A percentile compares a stretch with the other conserved stretches of the same genome.
These are phyloP conservation scores for Drosophila gunungcola DNA, from an alignment of 1,140 invertebrate genomes.

Conservation along the genomic window DNA sequence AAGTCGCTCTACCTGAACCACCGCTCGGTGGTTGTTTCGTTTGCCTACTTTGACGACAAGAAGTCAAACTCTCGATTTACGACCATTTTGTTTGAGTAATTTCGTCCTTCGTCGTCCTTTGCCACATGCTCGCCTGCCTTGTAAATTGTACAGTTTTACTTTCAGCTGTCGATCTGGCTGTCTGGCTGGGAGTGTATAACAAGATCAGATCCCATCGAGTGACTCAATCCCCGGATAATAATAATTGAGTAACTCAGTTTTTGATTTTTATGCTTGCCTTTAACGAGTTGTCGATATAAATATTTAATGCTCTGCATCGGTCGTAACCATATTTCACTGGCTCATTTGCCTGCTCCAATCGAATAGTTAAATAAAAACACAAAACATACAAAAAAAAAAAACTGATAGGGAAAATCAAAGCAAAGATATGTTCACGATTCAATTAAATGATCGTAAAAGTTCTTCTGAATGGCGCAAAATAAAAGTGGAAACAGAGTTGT, in stretches of 20 bases:
- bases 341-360: constrained; percentile 61
- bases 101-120: constrained; percentile 46
- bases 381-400: constrained; percentile 2
- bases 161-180: constrained; percentile 60
- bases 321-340: constrained; percentile 66
- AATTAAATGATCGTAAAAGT: constrained; percentile 77
- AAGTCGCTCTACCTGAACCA: constrained; percentile 59
- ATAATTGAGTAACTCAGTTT: constrained; percentile 21
- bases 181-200: constrained; percentile 30
- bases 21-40: constrained; percentile 71
- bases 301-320: constrained; percentile 51
- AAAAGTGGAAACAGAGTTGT: constrained; percentile 44
- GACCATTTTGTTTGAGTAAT: constrained; percentile 84
- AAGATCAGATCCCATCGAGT: constrained; percentile 7
- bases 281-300: constrained; percentile 53
- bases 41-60: constrained; percentile 80
- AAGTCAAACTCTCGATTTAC: constrained; percentile 84
- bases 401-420: constrained; percentile 30
- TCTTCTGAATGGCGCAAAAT: constrained; percentile 42
- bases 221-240: constrained; percentile 60
- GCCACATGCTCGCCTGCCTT: constrained; percentile 71
- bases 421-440: constrained; percentile 74
- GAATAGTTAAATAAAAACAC: constrained; percentile 31
- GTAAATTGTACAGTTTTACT: constrained; percentile 78
- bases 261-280: constrained; percentile 28